Base-by-base conservation (phyloP, 2,797 vertebrate genomes). In the Urosaurus nigricauda region DNA sequence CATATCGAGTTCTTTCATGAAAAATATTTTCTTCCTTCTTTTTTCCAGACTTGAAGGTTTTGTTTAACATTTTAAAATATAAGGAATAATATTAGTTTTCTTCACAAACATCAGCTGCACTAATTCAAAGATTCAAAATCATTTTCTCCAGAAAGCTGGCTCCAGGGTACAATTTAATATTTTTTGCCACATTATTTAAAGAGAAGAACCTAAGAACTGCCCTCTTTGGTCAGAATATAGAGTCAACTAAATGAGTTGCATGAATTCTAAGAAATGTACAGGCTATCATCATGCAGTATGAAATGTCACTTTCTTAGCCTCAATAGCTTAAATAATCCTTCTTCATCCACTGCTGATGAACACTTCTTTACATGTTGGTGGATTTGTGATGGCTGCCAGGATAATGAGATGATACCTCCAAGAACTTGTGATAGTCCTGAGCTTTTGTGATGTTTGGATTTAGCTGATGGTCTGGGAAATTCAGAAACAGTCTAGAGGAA, bases 1-100 rank as follows among this genome's bases (percentile, higher is more conserved):
- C 92, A 88, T 88, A 95, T 96, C 93, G 95, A 94, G 91, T 97
- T 96, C 89, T 93, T 96, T 95, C 89, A 92, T 94, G 96, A 96
- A 92, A 93, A 95, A 96, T 86, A 94, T 96, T 94, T 94, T 95
- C 90, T 94, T 95, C 91, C 84, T 0, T 95, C 56, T 91, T 95
- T 85, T 73, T 83, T 93, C 85, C 85, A 86, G 71, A 29, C 83
- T 29, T 83, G 83, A 82, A 78, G 88, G 83, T 92, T 94, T 86
- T 88, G 74, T 92, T 95, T 88, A 92, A 91, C 87, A 93, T 92
- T 93, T 93, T 93, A 83, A 94, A 92, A 82, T 86, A 82, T 51
- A 77, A 92, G 87, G 92, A 92, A 90, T 90, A 87, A 35, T n/a
- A 89, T 91, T 79, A 85, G 80, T 84, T 92, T 93, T 90, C 29